Percentiles rank a stretch among this genome's conserved stretches.
These are phyloP conservation scores for Rhaphigaster nebulosa DNA, from an alignment of 2,888 invertebrate species.

Conservation along the genomic window DNA sequence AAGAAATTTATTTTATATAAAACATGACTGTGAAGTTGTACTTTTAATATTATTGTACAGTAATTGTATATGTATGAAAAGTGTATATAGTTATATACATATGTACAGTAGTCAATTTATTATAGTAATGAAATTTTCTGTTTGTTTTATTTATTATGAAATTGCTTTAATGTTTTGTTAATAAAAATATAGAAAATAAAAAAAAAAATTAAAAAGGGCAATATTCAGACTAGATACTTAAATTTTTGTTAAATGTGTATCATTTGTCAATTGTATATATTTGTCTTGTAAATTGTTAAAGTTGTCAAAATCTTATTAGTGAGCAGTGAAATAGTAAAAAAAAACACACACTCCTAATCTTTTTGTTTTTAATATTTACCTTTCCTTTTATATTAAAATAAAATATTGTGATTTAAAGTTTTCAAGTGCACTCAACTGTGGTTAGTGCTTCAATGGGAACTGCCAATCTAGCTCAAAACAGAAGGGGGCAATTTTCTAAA, in stretches of 20 bases:
- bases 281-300: slow-evolving; percentile 22
- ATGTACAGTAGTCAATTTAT: slow-evolving; percentile 44
- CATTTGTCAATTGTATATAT: slow-evolving; percentile 34
- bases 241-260: slow-evolving; percentile 22
- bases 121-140: slow-evolving; percentile 19
- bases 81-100: slow-evolving; percentile 41
- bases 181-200: slow-evolving; percentile 35
- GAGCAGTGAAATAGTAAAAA: slow-evolving; percentile 36
- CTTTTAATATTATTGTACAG: slow-evolving; percentile 22
- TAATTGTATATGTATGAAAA: slow-evolving; percentile 29
- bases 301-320: not conserved
- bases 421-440: too few relatives aligned
- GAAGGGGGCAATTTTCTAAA: too few relatives aligned
- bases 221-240: not conserved
- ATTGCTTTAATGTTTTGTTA: slow-evolving; percentile 36
- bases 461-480: too few relatives aligned
- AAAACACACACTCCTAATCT: not conserved
- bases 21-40: slow-evolving; percentile 29
- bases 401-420: not conserved
- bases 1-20: slow-evolving; percentile 29
- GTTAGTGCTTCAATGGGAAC: too few relatives aligned
- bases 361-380: not conserved
- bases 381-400: not conserved
- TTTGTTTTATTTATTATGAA: slow-evolving; percentile 48
- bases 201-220: slow-evolving; percentile 28